Percentiles rank a stretch among this genome's conserved stretches.
These are phyloP conservation scores for Luperina nickerlii DNA, from an alignment of 2,888 invertebrate genomes.

Conservation along the genomic window DNA sequence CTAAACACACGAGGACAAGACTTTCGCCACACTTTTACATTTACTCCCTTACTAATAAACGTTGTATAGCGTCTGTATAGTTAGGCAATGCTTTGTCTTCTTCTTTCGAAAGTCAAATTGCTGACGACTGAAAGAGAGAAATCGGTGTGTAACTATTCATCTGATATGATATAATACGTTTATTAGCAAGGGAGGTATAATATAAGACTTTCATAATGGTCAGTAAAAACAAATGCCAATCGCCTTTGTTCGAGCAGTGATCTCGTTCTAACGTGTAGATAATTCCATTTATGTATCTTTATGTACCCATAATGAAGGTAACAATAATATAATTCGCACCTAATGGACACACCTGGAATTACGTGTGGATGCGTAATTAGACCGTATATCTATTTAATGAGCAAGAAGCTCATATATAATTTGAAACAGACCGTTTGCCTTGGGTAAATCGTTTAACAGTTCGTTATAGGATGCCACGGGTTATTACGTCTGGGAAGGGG, in stretches of 20 bases:
- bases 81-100: too few relatives aligned
- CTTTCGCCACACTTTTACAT: not conserved
- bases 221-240: not conserved
- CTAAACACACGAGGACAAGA: not conserved
- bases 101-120: too few relatives aligned
- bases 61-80: too few relatives aligned
- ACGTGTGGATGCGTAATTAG: conserved; percentile 52
- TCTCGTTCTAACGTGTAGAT: not conserved
- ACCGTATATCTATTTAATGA: conserved; percentile 54
- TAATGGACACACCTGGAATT: conserved; percentile 44
- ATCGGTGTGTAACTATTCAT: too few relatives aligned
- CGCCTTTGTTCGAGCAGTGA: not conserved
- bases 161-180: too few relatives aligned
- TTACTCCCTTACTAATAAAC: too few relatives aligned
- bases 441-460: conserved; percentile 46
- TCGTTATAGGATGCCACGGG: conserved; percentile 14
- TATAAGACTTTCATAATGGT: not conserved
- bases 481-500: not conserved
- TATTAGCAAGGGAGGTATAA: too few relatives aligned
- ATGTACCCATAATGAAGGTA: conserved; percentile 6
- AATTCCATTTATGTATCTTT: not conserved
- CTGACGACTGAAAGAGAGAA: too few relatives aligned
- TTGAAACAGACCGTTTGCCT: conserved; percentile 44
- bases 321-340: conserved; percentile 41
- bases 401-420: conserved; percentile 29